Percentiles rank a stretch among this genome's conserved stretches.
These are phyloP conservation scores for Rhombomys opimus DNA, from an alignment of 2,113 vertebrate species.

Conservation along the genomic window DNA sequence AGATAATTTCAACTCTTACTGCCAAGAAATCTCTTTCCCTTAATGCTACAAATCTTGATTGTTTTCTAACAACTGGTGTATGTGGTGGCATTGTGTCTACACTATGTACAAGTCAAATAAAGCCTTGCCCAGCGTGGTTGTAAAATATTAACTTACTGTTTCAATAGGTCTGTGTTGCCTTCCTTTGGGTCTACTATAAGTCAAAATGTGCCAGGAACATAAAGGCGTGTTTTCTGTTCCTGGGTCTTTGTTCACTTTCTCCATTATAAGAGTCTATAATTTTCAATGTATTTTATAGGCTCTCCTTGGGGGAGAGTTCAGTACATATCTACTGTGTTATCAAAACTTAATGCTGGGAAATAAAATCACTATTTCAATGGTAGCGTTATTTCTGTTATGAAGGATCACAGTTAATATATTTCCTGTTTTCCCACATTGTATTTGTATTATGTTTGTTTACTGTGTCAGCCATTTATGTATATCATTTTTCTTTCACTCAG, in stretches of 20 bases:
- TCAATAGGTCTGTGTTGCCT: not conserved
- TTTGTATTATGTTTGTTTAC: not conserved
- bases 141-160: constrained; percentile 69
- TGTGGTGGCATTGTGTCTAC: constrained; percentile 39
- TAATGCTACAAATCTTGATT: constrained; percentile 32
- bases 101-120: constrained; percentile 15
- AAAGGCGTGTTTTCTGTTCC: constrained; percentile 48
- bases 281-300: constrained; percentile 57
- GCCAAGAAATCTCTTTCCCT: constrained; percentile 60
- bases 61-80: constrained; percentile 42
- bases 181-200: constrained; percentile 67
- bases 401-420: not conserved
- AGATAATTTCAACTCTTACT: constrained; percentile 43
- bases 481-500: not conserved
- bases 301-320: not conserved
- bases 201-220: constrained; percentile 53
- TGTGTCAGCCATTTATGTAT: not conserved
- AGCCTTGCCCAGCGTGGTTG: constrained; percentile 42
- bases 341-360: not conserved
- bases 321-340: constrained; percentile 39
- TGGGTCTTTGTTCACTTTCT: constrained; percentile 33
- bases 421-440: not conserved
- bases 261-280: constrained; percentile 46
- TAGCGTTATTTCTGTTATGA: not conserved
- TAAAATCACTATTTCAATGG: not conserved